phyloP scores from a whole-genome alignment of 2,113 vertebrate species.

The Euleptes europaea region DNA sequence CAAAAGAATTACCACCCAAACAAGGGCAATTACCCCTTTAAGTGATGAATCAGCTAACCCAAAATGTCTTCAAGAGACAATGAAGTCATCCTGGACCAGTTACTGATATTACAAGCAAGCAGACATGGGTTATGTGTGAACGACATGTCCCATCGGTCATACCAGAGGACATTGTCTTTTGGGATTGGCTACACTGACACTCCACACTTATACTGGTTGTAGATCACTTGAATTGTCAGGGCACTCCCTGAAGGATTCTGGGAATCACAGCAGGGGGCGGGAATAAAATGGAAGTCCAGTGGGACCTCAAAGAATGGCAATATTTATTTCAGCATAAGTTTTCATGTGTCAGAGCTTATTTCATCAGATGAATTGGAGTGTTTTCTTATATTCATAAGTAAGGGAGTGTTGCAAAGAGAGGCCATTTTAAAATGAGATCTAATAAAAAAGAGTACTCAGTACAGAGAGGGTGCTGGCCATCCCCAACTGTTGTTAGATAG shows the following conservation, averaged over 20 bases:
- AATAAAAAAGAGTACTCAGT: no score
- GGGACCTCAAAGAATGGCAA: no score
- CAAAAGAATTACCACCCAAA: background rate
- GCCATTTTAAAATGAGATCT: no score
- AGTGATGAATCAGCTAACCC: background rate
- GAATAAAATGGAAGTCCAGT: no score
- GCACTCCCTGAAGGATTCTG: background rate
- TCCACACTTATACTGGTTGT: background rate
- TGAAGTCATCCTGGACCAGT: background rate
- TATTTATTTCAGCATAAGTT: no score
- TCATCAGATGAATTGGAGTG: no score
- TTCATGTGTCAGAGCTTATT: no score
- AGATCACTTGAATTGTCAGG: background rate
- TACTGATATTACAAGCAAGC: background rate
- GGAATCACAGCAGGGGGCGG: background rate
- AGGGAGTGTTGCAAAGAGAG: no score
- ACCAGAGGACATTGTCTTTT: background rate
- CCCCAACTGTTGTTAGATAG: no score
- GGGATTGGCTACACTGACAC: background rate
- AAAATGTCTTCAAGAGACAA: background rate
- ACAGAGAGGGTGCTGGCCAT: no score
- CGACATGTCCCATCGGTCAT: background rate
- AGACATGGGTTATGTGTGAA: background rate
- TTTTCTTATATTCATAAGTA: no score
- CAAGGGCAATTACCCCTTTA: background rate